Base-by-base conservation (phyloP, 1,140 invertebrate genomes). In the Aleiodes sp. region DNA sequence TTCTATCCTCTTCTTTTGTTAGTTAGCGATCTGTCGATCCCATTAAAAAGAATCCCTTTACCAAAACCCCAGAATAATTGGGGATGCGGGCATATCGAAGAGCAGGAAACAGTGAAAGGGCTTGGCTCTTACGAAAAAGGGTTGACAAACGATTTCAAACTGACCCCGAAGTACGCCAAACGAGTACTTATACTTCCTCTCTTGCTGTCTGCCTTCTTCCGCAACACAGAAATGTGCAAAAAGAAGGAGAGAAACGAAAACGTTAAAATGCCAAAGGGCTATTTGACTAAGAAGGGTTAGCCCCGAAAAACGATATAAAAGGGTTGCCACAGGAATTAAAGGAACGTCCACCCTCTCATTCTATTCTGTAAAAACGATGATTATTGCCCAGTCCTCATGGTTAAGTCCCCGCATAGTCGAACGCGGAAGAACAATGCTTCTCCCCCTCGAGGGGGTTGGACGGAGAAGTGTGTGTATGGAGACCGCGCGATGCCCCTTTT, bases 311-410 rank as follows among this genome's bases (percentile, higher is more conserved):
- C 60, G 71, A 75, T 77, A 77, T 76, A 81, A 80, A 77, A 76
- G 78, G 77, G 77, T 82, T 76, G 71, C 61, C 70, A 72, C 19
- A 28, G 24, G 74, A 81, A 81, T 82, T 80, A 79, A 76, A 80
- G 75, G 75, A 71, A 46, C 21, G 37, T 12, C 19, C 19, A 31
- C 26, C 73, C 66, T 68, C n/a, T n/a, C n/a, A n/a, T n/a, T n/a
- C n/a, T n/a, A n/a, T n/a, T n/a, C n/a, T n/a, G n/a, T n/a, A n/a
- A n/a, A n/a, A n/a, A n/a, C 63, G 46, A 69, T 72, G 76, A 82
- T 80, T 77, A 82, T 78, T 74, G 71, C 72, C 21, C 10, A 21
- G 46, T 56, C 1, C 24, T 1, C 2, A 43, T n/a, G 39, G 39
- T 43, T 28, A 61, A 61, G n/a, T 61, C 16, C n/a, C 9, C 10